These are phyloP conservation scores for Stenchaetothrips biformis DNA, from an alignment of 2,888 invertebrate species.

Conservation along the genomic window DNA sequence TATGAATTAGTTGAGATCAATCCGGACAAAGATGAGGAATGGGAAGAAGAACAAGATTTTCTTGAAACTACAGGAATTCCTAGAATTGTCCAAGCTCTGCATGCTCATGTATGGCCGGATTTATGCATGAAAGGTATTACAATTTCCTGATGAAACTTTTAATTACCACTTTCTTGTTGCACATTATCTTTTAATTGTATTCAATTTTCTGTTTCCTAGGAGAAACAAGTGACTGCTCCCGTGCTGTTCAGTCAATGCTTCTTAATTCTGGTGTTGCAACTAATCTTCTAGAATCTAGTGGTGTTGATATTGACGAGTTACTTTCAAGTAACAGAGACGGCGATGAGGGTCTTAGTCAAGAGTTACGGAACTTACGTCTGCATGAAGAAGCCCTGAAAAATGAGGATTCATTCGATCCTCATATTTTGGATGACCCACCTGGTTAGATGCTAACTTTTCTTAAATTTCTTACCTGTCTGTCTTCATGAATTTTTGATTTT, in stretches of 20 bases:
- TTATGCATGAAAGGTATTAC: conserved; percentile 55
- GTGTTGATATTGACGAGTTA: background rate
- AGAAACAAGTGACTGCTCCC: conserved; percentile 33
- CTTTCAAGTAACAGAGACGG: background rate
- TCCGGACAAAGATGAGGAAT: conserved; percentile 49
- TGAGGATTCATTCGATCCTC: background rate
- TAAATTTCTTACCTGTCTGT: background rate
- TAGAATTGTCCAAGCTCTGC: conserved; percentile 63
- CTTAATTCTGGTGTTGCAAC: background rate
- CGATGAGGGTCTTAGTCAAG: conserved; percentile 27
- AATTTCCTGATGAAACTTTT: background rate
- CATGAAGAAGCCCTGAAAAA: background rate
- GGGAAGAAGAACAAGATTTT: conserved; percentile 52
- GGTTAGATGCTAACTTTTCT: background rate
- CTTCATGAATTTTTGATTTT: background rate
- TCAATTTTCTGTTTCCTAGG: conserved; percentile 25
- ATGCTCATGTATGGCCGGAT: conserved; percentile 69
- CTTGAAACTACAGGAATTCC: conserved; percentile 60
- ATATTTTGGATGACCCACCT: background rate
- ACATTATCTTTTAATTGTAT: background rate
- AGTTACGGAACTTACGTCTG: conserved; percentile 25
- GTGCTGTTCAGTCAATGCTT: background rate
- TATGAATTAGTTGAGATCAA: conserved; percentile 66
- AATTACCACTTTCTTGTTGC: background rate
- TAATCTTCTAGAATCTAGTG: background rate